Evolutionary conservation across 1,140 invertebrate species (phyloP), one percentile per base, ranked within the genome.

Genomic region (Pemphigus obesinymphae): DNA sequence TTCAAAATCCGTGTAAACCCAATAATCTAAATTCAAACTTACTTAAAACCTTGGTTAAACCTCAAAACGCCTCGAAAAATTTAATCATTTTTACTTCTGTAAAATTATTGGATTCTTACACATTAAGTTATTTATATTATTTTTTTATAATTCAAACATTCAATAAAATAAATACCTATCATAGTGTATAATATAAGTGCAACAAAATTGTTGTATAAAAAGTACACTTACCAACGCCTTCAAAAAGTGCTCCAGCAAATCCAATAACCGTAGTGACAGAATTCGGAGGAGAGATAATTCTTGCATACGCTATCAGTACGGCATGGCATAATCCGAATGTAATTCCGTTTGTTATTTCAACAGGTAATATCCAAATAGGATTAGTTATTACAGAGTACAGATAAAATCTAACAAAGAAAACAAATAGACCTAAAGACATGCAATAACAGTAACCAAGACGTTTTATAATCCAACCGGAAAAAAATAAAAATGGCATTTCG

Each of bases 321-420:
- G 95, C 91, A 88, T 95, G 97, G 85, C 95, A 94, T 82, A 97
- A 88, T 15, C 96, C 95, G 85, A 94, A 95, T 0, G 95, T 95
- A 10, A 96, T 87, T 13, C 95, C 95, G 87, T 97, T 95, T 8
- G 95, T 87, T 76, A 96, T 86, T 87, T 97, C 96, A 34, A 97
- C 90, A 1, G 95, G 92, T 82, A 98, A 87, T 75, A 94, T 91
- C 86, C 90, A 90, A 94, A 95, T 96, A 0, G 93, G 91, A 87
- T 96, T 92, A 1, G 88, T 88, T 37, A 97, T 87, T 31, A 93
- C 86, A 7, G 95, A 96, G 86, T 97, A 97, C 3, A 92, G 86
- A 82, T 95, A 89, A 85, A 96, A 96, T 50, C 96, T 90, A 0
- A 92, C 84, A 66, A 91, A 91, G 85, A 93, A 93, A 0, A 90